Evolutionary conservation across 2,797 vertebrate genomes (phyloP).

Genomic region (Schizothorax lantsangensis): DNA sequence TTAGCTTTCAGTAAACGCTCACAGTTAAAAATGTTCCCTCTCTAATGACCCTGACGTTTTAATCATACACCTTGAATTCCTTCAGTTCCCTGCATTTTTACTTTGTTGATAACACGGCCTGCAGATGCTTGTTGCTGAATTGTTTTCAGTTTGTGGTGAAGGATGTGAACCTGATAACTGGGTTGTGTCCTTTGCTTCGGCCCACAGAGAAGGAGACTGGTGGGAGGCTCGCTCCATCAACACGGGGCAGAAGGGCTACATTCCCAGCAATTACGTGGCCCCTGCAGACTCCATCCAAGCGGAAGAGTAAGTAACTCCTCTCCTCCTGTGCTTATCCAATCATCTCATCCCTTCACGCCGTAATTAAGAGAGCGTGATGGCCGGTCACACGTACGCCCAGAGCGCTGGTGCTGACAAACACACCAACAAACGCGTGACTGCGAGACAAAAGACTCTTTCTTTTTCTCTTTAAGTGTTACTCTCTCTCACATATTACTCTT

Average conservation of each 20-base stretch:
- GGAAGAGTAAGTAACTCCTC: conserved; percentile 89
- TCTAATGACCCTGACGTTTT: conserved; percentile 23
- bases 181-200: conserved; percentile 35
- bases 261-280: conserved; percentile 98
- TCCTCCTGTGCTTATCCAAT: conserved; percentile 47
- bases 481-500: neutral
- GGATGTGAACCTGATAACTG: neutral
- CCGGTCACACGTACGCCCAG: conserved; percentile 26
- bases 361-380: conserved; percentile 58
- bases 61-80: conserved; percentile 22
- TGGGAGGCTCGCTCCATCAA: conserved; percentile 98
- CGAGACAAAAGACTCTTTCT: conserved; percentile 38
- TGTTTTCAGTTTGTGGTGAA: conserved; percentile 6
- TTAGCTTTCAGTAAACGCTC: conserved; percentile 23
- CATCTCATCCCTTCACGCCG: conserved; percentile 30
- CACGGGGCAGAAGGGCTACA: conserved; percentile 96
- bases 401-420: conserved; percentile 37
- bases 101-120: conserved; percentile 25
- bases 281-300: conserved; percentile 98
- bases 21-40: neutral
- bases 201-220: conserved; percentile 95
- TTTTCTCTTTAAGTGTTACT: conserved; percentile 21
- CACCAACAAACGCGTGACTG: conserved; percentile 47
- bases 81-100: neutral
- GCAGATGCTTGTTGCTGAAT: neutral